Evolutionary conservation across 1,140 invertebrate genomes (phyloP).

Genomic region (Pseudoatta argentina): DNA sequence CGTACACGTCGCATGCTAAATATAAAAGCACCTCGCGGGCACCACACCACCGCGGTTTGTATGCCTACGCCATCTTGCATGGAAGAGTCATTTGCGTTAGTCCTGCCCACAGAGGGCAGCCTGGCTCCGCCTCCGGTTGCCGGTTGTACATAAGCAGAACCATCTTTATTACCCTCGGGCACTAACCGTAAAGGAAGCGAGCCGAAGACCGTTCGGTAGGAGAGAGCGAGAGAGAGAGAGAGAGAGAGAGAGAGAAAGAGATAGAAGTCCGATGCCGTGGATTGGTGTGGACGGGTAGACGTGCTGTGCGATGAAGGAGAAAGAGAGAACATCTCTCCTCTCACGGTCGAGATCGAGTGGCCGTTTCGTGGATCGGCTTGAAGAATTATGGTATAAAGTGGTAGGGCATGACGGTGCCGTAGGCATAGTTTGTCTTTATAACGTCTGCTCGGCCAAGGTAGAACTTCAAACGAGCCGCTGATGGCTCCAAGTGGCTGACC

Average conservation of each 20-base stretch:
- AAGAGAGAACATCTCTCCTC: slow-evolving; percentile 67
- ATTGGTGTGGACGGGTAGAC: slow-evolving; percentile 59
- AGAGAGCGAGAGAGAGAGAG: slow-evolving; percentile 48
- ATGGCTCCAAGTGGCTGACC: slow-evolving; percentile 86
- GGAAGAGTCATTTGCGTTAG: slow-evolving; percentile 86
- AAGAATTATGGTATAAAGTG: slow-evolving; percentile 85
- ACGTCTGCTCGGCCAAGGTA: slow-evolving; percentile 83
- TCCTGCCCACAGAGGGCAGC: slow-evolving; percentile 86
- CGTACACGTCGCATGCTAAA: slow-evolving; percentile 81
- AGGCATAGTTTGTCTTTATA: slow-evolving; percentile 87
- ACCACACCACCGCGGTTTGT: slow-evolving; percentile 69
- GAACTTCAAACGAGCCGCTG: slow-evolving; percentile 86
- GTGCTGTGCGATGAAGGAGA: slow-evolving; percentile 40
- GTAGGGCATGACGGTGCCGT: slow-evolving; percentile 85
- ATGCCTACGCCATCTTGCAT: slow-evolving; percentile 86
- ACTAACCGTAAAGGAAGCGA: slow-evolving; percentile 84
- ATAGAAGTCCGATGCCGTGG: slow-evolving; percentile 52
- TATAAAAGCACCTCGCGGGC: slow-evolving; percentile 82
- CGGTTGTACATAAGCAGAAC: slow-evolving; percentile 85
- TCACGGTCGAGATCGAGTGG: slow-evolving; percentile 72
- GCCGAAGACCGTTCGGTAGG: slow-evolving; percentile 58
- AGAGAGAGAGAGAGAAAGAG: slow-evolving; percentile 35
- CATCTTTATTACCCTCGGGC: slow-evolving; percentile 86
- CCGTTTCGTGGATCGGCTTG: slow-evolving; percentile 77
- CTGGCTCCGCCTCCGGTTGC: slow-evolving; percentile 86